Conservation (phyloP, 2,797 vertebrate genomes). For the Acropternis orthonyx region DNA sequence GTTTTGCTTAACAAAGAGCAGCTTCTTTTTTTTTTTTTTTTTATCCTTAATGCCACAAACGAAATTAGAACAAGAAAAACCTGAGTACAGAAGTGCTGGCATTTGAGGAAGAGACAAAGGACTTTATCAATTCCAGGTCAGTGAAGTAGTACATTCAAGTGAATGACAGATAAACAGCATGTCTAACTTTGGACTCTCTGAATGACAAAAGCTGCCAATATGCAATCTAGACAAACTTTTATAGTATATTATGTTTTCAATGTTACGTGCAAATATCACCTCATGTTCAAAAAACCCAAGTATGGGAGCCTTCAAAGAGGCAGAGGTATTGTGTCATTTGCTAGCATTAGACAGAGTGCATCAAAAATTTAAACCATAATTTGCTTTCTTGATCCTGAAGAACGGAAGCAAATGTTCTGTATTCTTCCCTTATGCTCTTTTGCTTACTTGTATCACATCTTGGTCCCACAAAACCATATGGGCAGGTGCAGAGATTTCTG, state of each 20-base stretch:
- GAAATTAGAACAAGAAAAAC: not conserved
- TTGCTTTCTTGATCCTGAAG: not conserved
- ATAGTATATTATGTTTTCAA: not conserved
- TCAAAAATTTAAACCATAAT: not conserved
- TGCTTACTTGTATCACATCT: slow-evolving; percentile 90
- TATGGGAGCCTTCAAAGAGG: not conserved
- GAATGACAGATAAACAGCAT: not conserved
- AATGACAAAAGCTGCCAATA: not conserved
- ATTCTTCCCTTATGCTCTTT: not conserved
- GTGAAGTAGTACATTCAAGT: not conserved
- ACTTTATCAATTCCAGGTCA: not conserved
- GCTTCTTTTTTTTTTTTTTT: not conserved
- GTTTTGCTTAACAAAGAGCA: not conserved
- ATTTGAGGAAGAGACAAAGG: not conserved
- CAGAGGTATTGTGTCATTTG: not conserved
- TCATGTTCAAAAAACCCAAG: not conserved
- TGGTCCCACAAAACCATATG: slow-evolving; percentile 90
- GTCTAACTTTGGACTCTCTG: not conserved
- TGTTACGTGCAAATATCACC: not conserved
- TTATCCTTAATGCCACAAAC: not conserved
- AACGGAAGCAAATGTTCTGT: not conserved
- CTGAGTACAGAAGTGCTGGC: not conserved
- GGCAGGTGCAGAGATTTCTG: slow-evolving; percentile 88
- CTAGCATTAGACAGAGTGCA: not conserved
- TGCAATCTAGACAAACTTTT: not conserved